These are phyloP conservation scores for Lepisosteus oculatus DNA, from an alignment of 2,113 vertebrate species.

Conservation along the genomic window DNA sequence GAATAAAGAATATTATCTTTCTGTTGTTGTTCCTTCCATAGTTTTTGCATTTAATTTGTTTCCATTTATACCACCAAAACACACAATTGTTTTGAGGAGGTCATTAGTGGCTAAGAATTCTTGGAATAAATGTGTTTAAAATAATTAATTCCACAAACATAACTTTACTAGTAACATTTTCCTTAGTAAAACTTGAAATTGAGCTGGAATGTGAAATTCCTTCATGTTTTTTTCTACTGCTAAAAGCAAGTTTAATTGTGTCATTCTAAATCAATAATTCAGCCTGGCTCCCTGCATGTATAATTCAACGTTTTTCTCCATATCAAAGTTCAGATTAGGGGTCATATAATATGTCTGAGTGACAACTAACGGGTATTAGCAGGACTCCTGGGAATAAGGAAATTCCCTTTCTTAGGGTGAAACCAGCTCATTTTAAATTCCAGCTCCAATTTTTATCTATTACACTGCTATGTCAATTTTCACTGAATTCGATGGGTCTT, in stretches of 20 bases:
- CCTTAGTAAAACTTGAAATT: too few species aligned
- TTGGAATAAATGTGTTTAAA: too few species aligned
- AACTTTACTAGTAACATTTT: too few species aligned
- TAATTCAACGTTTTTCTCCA: slow-evolving; percentile 53
- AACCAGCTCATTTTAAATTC: slow-evolving; percentile 36
- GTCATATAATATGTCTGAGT: slow-evolving; percentile 39
- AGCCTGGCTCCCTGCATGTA: slow-evolving; percentile 47
- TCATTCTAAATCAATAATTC: slow-evolving; percentile 50
- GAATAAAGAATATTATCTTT: too few species aligned
- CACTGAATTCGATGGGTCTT: not conserved
- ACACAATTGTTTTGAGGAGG: too few species aligned
- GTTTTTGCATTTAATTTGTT: too few species aligned
- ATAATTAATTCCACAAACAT: too few species aligned
- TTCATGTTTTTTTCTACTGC: too few species aligned
- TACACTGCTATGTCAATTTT: slow-evolving; percentile 23
- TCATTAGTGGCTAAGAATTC: too few species aligned
- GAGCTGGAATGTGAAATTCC: too few species aligned
- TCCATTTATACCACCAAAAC: too few species aligned
- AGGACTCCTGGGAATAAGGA: slow-evolving; percentile 27
- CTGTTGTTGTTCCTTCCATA: too few species aligned
- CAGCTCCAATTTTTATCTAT: not conserved
- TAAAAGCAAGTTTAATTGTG: slow-evolving; percentile 52
- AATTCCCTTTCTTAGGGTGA: slow-evolving; percentile 8
- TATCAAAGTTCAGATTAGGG: slow-evolving; percentile 57
- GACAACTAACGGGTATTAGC: slow-evolving; percentile 20